Evolutionary conservation across 2,797 vertebrate genomes (phyloP).

Genomic region (Chelon labrosus): DNA sequence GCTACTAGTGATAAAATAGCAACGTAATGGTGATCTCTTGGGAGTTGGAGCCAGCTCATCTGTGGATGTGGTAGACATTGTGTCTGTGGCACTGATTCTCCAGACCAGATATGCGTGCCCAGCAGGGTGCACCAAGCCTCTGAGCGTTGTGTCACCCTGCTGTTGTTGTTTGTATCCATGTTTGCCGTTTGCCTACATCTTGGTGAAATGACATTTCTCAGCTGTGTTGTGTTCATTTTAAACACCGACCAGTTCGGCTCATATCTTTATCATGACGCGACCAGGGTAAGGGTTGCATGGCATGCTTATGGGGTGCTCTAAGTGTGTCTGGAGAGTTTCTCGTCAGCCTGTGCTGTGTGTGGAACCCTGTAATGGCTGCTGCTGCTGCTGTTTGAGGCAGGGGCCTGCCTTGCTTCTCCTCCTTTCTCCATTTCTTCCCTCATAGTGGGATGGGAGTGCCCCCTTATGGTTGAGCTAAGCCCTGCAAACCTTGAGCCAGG

Average conservation of each 20-base stretch:
- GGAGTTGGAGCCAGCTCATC: conserved; percentile 40
- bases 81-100: conserved; percentile 54
- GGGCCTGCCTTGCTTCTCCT: conserved; percentile 75
- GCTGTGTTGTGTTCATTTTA: not conserved
- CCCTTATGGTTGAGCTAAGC: conserved; percentile 85
- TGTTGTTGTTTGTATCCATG: not conserved
- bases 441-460: conserved; percentile 84
- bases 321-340: conserved; percentile 22
- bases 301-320: conserved; percentile 3
- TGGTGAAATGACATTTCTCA: not conserved
- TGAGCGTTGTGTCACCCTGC: conserved; percentile 24
- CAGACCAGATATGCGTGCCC: conserved; percentile 46
- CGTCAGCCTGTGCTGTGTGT: conserved; percentile 45
- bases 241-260: not conserved
- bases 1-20: conserved; percentile 61
- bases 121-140: conserved; percentile 39
- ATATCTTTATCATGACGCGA: not conserved
- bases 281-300: not conserved
- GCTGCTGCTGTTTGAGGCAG: conserved; percentile 73
- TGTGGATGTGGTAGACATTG: conserved; percentile 53
- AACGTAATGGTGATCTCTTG: conserved; percentile 62
- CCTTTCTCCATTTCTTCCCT: conserved; percentile 72
- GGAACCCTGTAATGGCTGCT: conserved; percentile 80
- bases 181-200: conserved; percentile 29
- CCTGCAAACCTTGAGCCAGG: conserved; percentile 70